Percentiles rank a stretch among this genome's conserved stretches.
phyloP scores from a whole-genome alignment of 2,113 vertebrate genomes.

The Crotalus tigris region DNA sequence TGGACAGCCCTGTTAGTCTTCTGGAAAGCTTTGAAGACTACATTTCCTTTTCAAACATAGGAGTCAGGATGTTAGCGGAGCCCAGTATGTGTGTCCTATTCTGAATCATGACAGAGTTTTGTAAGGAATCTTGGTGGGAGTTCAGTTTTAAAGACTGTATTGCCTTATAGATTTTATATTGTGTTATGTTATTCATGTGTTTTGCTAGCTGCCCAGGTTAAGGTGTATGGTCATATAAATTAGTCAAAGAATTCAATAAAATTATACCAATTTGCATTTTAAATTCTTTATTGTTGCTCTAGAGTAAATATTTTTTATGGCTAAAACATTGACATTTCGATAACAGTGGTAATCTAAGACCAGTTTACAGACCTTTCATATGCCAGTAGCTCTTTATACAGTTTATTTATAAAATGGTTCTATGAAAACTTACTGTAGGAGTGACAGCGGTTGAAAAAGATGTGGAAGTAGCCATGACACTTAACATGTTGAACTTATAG shows the following conservation, averaged over 20 bases:
- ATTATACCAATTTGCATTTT: slow-evolving; percentile 18
- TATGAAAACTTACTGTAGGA: slow-evolving; percentile 58
- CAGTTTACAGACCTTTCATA: slow-evolving; percentile 65
- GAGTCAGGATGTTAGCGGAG: background rate
- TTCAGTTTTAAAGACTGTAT: background rate
- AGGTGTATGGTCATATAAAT: background rate
- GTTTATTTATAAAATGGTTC: slow-evolving; percentile 61
- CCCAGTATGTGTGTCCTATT: background rate
- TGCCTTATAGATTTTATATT: background rate
- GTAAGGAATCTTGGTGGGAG: background rate
- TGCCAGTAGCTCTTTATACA: slow-evolving; percentile 55
- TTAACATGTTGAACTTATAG: slow-evolving; percentile 29
- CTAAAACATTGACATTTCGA: slow-evolving; percentile 56
- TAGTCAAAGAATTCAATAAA: slow-evolving; percentile 7
- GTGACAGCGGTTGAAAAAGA: slow-evolving; percentile 31
- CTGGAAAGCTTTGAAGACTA: background rate
- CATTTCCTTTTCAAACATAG: background rate
- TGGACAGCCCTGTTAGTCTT: background rate
- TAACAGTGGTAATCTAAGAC: slow-evolving; percentile 70
- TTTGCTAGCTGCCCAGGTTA: background rate
- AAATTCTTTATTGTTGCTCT: slow-evolving; percentile 69
- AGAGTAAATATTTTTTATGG: slow-evolving; percentile 52
- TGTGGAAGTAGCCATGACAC: slow-evolving; percentile 38
- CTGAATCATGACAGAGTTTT: background rate
- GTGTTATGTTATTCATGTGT: background rate